These are phyloP conservation scores for Pelmatolapia mariae DNA, from an alignment of 2,113 vertebrate genomes.

Conservation along the genomic window DNA sequence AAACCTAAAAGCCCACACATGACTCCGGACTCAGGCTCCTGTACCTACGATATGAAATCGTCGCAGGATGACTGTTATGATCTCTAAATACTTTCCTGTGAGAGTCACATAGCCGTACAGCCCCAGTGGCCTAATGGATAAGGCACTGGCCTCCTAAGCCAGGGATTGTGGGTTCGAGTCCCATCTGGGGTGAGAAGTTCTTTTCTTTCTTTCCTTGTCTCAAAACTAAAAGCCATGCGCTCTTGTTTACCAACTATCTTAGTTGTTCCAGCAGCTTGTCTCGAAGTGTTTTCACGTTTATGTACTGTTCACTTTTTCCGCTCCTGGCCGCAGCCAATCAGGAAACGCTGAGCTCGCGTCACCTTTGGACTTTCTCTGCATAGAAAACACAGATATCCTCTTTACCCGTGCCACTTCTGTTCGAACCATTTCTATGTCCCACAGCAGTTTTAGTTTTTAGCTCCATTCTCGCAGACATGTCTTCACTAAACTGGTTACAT, in stretches of 20 bases:
- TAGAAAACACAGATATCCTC: neutral
- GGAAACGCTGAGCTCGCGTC: neutral
- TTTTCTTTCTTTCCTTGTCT: neutral
- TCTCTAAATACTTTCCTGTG: fast-evolving
- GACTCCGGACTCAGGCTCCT: fast-evolving
- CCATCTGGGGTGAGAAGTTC: conserved; percentile 29
- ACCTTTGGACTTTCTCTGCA: neutral
- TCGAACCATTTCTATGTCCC: neutral
- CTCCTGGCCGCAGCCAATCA: conserved; percentile 9
- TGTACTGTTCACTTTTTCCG: neutral
- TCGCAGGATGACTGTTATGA: fast-evolving
- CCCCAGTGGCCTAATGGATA: conserved; percentile 83
- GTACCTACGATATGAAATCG: fast-evolving
- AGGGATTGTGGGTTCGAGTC: conserved; percentile 62
- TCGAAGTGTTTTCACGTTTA: fast-evolving
- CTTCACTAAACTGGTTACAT: neutral
- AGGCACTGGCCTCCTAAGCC: conserved; percentile 76
- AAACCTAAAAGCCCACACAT: neutral
- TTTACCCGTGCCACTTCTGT: neutral
- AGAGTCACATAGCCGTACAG: fast-evolving
- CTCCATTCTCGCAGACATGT: neutral
- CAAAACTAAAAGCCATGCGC: fast-evolving
- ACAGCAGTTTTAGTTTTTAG: too few relatives aligned
- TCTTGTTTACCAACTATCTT: too few relatives aligned
- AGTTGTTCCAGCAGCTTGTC: fast-evolving